A percentile compares a stretch with the other conserved stretches of the same genome.
Conservation (phyloP, 2,797 vertebrate genomes). For the Syngnathus rostellatus region DNA sequence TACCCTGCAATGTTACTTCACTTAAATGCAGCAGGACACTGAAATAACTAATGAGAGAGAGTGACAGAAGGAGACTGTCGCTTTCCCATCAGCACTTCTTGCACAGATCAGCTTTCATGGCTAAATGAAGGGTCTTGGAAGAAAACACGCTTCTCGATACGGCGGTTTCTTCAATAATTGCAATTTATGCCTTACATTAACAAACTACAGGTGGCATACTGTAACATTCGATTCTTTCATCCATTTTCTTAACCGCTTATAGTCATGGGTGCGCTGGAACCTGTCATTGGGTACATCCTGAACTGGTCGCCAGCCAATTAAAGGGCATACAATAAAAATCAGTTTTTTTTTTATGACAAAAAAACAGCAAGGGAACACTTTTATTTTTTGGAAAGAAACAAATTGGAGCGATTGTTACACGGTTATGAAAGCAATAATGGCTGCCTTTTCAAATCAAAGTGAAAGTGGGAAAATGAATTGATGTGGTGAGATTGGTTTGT, state of each 20-base stretch:
- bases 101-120: constrained; percentile 16
- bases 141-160: background rate
- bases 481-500: constrained; percentile 42
- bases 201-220: too few species aligned
- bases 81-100: constrained; percentile 5
- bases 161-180: background rate
- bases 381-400: background rate
- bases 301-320: background rate
- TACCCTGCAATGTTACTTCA: constrained; percentile 7
- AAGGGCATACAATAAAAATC: background rate
- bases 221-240: background rate
- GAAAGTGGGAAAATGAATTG: constrained; percentile 20
- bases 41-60: background rate
- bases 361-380: too few species aligned
- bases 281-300: background rate
- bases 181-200: too few species aligned
- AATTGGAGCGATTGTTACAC: background rate
- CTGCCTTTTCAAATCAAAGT: constrained; percentile 26
- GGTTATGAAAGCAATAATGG: constrained; percentile 18
- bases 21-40: constrained; percentile 10
- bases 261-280: background rate
- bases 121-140: constrained; percentile 2
- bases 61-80: constrained; percentile 20
- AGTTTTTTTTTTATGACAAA: background rate
- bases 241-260: background rate